Percentiles rank a stretch among this genome's conserved stretches.
Evolutionary conservation across 1,140 invertebrate genomes (phyloP).

Genomic region (Saccostrea glomerata): DNA sequence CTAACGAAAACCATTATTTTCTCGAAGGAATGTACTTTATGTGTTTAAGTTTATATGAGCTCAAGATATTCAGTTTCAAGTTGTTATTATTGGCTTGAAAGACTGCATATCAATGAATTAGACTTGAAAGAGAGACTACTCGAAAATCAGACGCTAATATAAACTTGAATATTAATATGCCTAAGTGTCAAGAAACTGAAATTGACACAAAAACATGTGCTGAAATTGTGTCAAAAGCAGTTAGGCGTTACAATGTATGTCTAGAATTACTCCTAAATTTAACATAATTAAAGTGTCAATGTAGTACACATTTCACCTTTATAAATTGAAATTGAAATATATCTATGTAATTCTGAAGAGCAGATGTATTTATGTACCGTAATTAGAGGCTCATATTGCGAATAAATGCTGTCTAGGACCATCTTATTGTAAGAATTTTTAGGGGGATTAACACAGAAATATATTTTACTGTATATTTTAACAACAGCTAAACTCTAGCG

Average conservation of each 20-base stretch:
- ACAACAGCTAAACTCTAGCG: too few species aligned
- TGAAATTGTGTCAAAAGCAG: background rate
- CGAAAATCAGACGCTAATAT: background rate
- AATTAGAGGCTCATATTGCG: background rate
- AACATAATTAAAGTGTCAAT: background rate
- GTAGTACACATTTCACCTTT: background rate
- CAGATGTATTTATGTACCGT: background rate
- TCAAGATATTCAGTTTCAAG: background rate
- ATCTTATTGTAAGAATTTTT: background rate
- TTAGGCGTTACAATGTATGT: background rate
- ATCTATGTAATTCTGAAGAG: background rate
- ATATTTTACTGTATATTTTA: too few species aligned
- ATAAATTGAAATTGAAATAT: conserved; percentile 1
- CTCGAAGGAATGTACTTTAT: too few species aligned
- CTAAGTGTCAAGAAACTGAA: background rate
- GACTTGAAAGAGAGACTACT: background rate
- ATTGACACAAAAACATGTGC: background rate
- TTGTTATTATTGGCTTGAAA: background rate
- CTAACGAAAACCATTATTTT: too few species aligned
- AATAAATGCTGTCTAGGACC: background rate
- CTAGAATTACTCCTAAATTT: background rate
- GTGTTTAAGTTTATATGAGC: too few species aligned
- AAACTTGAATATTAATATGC: background rate
- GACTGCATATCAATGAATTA: background rate
- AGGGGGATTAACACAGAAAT: too few species aligned